Evolutionary conservation across 2,888 invertebrate species (phyloP).

Genomic region (Ceraclea dissimilis): DNA sequence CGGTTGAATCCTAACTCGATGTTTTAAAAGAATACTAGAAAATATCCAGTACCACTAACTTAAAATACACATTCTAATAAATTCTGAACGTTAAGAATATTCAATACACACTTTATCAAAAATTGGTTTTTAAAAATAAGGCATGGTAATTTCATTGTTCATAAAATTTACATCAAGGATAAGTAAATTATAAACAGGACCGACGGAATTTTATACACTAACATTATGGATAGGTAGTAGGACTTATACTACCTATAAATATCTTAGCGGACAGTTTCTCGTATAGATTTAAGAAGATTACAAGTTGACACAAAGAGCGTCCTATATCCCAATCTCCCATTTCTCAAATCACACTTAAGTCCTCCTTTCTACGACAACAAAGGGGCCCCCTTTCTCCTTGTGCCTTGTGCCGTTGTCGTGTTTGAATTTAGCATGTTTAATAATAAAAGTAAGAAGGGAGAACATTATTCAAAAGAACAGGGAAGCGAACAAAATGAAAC

Average conservation of each 20-base stretch:
- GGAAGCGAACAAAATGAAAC: background rate
- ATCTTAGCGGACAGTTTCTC: too few species aligned
- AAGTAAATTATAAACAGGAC: too few species aligned
- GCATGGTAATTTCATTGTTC: too few species aligned
- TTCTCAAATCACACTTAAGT: slow-evolving; percentile 19
- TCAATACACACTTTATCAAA: too few species aligned
- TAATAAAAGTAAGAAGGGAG: background rate
- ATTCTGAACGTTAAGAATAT: too few species aligned
- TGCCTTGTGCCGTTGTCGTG: slow-evolving; percentile 6
- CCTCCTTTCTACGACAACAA: slow-evolving; percentile 13
- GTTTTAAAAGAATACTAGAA: too few species aligned
- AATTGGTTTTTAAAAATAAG: too few species aligned
- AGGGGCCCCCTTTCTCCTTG: slow-evolving; percentile 3
- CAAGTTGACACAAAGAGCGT: slow-evolving; percentile 22
- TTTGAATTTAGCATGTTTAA: slow-evolving; percentile 12
- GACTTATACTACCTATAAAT: background rate
- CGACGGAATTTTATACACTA: too few species aligned
- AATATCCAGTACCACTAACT: too few species aligned
- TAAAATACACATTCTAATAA: too few species aligned
- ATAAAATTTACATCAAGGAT: too few species aligned
- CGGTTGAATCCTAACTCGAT: too few species aligned
- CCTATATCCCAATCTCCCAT: slow-evolving; percentile 20
- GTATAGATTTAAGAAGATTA: slow-evolving; percentile 21
- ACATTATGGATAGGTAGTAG: background rate
- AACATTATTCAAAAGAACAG: background rate